A percentile compares a stretch with the other conserved stretches of the same genome.
These are phyloP conservation scores for Apamea sordens DNA, from an alignment of 2,888 invertebrate genomes.

Conservation along the genomic window DNA sequence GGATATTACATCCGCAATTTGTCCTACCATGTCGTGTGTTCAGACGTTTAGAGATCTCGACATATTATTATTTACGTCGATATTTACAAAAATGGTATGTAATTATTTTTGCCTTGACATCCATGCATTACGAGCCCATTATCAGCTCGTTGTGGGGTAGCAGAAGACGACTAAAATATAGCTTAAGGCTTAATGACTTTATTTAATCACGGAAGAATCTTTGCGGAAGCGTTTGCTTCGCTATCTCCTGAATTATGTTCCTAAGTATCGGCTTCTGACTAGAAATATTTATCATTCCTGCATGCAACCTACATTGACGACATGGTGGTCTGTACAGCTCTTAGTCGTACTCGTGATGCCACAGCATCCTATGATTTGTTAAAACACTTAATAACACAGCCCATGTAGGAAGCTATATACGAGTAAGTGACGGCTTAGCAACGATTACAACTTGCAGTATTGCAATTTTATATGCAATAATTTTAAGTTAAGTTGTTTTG, in stretches of 20 bases:
- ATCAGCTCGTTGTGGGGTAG: background rate
- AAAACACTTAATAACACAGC: constrained; percentile 35
- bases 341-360: constrained; percentile 7
- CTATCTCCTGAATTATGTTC: constrained; percentile 26
- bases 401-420: constrained; percentile 23
- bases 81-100: constrained; percentile 29
- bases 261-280: background rate
- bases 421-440: constrained; percentile 14
- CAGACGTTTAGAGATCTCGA: constrained; percentile 42
- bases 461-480: constrained; percentile 10
- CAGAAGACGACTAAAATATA: constrained; percentile 9
- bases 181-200: constrained; percentile 9
- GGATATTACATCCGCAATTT: constrained; percentile 65
- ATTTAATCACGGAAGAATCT: constrained; percentile 13
- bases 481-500: background rate
- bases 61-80: constrained; percentile 50
- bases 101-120: constrained; percentile 34
- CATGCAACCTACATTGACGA: background rate
- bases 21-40: constrained; percentile 34
- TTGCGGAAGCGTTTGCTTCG: constrained; percentile 14
- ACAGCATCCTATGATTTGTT: constrained; percentile 25
- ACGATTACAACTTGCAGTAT: background rate
- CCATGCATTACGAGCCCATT: constrained; percentile 25
- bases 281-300: background rate
- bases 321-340: background rate